phyloP scores from a whole-genome alignment of 2,797 vertebrate genomes.

The Leptatherina wallacei region DNA sequence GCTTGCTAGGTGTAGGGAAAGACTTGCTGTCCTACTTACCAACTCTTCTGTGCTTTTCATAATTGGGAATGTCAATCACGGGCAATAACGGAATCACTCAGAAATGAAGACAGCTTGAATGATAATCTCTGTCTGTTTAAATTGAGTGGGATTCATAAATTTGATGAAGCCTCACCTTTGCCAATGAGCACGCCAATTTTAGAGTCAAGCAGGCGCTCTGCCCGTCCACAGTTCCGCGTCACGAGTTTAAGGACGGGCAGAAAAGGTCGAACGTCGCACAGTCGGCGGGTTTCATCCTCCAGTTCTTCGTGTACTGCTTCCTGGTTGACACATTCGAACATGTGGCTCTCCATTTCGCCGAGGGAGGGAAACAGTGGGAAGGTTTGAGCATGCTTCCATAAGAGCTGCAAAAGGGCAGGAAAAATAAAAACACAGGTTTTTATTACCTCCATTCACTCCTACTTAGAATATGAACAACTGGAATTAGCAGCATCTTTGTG shows the following conservation, averaged over 20 bases:
- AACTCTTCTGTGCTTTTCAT: conserved; percentile 46
- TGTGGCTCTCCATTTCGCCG: conserved; percentile 95
- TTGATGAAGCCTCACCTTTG: conserved; percentile 86
- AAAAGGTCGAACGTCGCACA: conserved; percentile 96
- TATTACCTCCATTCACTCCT: not conserved
- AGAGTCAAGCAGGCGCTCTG: conserved; percentile 93
- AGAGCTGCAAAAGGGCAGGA: conserved; percentile 82
- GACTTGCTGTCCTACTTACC: conserved; percentile 44
- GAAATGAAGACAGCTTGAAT: not conserved
- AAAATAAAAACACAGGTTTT: conserved; percentile 26
- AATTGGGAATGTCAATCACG: conserved; percentile 34
- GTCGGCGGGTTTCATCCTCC: conserved; percentile 94
- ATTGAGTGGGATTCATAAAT: not conserved
- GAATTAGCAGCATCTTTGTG: conserved; percentile 7
- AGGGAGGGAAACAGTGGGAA: conserved; percentile 94
- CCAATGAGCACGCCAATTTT: conserved; percentile 98
- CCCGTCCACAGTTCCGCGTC: conserved; percentile 92
- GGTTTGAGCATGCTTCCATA: conserved; percentile 97
- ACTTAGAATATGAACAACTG: not conserved
- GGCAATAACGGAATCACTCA: conserved; percentile 18
- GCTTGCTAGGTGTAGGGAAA: conserved; percentile 8
- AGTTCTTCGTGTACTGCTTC: conserved; percentile 96
- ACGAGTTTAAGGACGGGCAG: conserved; percentile 95
- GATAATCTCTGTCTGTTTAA: conserved; percentile 4
- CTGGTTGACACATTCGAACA: conserved; percentile 98